phyloP scores from a whole-genome alignment of 1,140 invertebrate species.

The Tetraneura akinire region DNA sequence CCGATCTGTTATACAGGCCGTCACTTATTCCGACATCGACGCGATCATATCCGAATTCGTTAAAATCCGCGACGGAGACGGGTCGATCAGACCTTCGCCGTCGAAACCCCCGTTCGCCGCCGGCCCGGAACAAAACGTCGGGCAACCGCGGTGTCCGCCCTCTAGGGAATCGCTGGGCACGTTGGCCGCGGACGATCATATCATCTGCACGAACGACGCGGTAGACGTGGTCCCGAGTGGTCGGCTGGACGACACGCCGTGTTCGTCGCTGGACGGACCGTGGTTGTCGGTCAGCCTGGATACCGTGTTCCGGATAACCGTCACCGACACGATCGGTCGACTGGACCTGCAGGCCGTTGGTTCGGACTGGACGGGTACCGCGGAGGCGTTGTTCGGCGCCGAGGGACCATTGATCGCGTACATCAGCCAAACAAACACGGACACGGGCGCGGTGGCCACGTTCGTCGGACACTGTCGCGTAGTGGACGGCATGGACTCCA shows the following conservation, averaged over 20 bases:
- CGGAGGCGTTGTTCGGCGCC: background rate
- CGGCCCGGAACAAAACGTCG: background rate
- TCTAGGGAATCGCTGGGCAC: background rate
- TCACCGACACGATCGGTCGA: background rate
- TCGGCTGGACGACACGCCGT: background rate
- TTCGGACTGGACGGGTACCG: background rate
- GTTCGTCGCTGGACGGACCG: background rate
- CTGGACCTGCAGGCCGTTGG: background rate
- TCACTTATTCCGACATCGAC: too few relatives aligned
- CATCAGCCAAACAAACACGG: conserved; percentile 2
- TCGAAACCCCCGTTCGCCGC: background rate
- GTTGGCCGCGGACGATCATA: too few relatives aligned
- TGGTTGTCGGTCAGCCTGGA: conserved; percentile 14
- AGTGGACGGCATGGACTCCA: background rate
- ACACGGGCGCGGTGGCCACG: background rate
- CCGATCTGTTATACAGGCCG: too few relatives aligned
- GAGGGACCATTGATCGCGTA: background rate
- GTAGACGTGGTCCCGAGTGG: background rate
- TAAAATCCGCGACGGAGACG: too few relatives aligned
- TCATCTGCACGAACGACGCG: too few relatives aligned
- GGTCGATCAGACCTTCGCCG: background rate
- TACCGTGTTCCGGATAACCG: conserved; percentile 4
- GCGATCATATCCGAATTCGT: too few relatives aligned
- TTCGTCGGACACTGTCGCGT: conserved; percentile 25
- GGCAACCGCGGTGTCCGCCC: background rate